These are phyloP conservation scores for Scolanthus callimorphus DNA, from an alignment of 92 coral and sea anemone species.

Conservation along the genomic window DNA sequence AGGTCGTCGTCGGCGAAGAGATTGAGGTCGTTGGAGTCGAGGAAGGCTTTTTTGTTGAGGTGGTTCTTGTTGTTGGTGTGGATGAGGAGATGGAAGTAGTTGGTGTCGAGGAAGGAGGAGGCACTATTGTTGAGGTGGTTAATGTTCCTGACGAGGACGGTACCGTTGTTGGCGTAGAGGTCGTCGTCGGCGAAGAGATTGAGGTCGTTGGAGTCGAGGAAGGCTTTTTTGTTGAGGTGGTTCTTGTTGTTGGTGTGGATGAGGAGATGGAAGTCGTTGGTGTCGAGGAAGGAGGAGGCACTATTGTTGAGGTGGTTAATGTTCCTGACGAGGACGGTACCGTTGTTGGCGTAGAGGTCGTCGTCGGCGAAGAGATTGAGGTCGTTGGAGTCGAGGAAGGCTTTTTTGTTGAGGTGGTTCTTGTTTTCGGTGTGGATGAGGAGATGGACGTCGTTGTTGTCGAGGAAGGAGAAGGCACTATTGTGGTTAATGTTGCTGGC, in stretches of 20 bases:
- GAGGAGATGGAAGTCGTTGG: not conserved
- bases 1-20: not conserved
- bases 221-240: not conserved
- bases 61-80: constrained; percentile 7
- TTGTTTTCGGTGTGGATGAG: not conserved
- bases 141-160: not conserved
- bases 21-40: not conserved
- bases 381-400: not conserved
- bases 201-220: not conserved
- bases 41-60: constrained; percentile 11
- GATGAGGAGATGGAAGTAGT: no score
- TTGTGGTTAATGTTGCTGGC: not conserved
- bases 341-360: not conserved
- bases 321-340: constrained; percentile 3
- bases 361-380: not conserved
- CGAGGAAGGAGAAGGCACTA: not conserved
- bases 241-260: not conserved
- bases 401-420: not conserved
- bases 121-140: not conserved
- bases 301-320: not conserved
- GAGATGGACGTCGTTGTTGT: not conserved
- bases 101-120: constrained; percentile 18
- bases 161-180: not conserved
- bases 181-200: not conserved
- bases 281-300: not conserved